Conservation (phyloP, 2,113 vertebrate species). For the Polypterus senegalus region DNA sequence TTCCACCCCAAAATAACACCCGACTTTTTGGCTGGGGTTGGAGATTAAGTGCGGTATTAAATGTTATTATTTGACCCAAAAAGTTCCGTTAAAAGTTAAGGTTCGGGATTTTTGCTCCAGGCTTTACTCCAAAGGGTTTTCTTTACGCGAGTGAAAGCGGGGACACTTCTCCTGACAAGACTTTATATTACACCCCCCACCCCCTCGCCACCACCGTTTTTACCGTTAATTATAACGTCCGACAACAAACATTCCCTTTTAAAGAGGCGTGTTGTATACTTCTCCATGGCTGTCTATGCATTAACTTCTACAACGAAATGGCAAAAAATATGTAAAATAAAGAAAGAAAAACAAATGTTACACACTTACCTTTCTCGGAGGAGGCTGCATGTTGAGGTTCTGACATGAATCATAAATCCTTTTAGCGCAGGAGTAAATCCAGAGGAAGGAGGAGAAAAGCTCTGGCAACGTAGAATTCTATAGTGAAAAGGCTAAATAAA, state of each 20-base stretch:
- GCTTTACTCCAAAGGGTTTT: neutral
- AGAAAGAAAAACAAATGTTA: neutral
- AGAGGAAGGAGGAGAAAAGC: constrained; percentile 25
- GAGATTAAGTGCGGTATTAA: too few relatives aligned
- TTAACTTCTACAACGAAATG: constrained; percentile 1
- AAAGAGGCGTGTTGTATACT: too few relatives aligned
- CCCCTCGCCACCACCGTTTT: neutral
- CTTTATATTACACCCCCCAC: constrained; percentile 15
- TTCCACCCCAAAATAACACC: neutral
- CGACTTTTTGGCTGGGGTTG: neutral
- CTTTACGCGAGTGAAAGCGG: constrained; percentile 1
- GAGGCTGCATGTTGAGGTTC: constrained; percentile 82
- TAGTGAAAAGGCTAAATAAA: constrained; percentile 13
- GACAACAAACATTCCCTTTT: too few relatives aligned
- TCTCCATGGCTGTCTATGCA: too few relatives aligned
- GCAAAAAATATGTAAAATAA: constrained; percentile 17
- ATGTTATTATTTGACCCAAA: too few relatives aligned
- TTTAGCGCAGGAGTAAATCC: constrained; percentile 34
- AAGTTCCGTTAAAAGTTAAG: too few relatives aligned
- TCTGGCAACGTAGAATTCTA: constrained; percentile 20
- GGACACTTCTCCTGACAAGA: neutral
- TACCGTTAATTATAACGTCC: too few relatives aligned
- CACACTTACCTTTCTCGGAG: constrained; percentile 83
- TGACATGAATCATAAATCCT: constrained; percentile 57
- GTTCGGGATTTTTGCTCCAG: neutral